Evolutionary conservation across 2,113 vertebrate species (phyloP).

Genomic region (Cacatua alba): DNA sequence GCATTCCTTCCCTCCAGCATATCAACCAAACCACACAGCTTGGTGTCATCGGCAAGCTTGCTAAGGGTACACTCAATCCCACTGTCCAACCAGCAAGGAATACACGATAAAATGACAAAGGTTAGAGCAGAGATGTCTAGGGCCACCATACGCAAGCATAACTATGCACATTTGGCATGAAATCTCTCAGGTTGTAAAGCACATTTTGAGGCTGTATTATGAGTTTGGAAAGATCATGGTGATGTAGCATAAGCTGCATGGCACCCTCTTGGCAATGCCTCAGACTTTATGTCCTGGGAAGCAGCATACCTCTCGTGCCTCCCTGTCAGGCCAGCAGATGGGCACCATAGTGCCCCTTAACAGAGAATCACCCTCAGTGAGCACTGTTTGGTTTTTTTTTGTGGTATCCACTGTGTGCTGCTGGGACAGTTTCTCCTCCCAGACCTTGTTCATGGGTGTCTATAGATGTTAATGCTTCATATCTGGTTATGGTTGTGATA

Average conservation of each 20-base stretch:
- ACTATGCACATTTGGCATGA: neutral
- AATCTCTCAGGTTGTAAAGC: neutral
- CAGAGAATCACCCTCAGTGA: neutral
- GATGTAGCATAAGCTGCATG: neutral
- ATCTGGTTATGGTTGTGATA: neutral
- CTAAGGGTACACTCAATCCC: too few species aligned
- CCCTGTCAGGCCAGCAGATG: neutral
- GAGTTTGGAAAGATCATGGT: neutral
- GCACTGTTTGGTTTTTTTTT: neutral
- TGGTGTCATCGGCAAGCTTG: too few species aligned
- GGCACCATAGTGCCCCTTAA: neutral
- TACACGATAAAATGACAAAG: neutral
- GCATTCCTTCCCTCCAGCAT: too few species aligned
- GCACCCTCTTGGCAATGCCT: neutral
- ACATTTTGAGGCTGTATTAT: neutral
- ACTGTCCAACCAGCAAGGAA: neutral
- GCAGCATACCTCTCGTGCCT: neutral
- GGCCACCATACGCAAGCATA: neutral
- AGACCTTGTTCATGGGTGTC: neutral
- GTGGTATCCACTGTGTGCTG: neutral
- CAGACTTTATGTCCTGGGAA: neutral
- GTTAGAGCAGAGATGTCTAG: neutral
- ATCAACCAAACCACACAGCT: too few species aligned
- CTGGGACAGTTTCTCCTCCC: neutral
- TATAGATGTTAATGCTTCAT: neutral